Conservation (phyloP, 1,140 invertebrate genomes). For the Drosophila navojoa region DNA sequence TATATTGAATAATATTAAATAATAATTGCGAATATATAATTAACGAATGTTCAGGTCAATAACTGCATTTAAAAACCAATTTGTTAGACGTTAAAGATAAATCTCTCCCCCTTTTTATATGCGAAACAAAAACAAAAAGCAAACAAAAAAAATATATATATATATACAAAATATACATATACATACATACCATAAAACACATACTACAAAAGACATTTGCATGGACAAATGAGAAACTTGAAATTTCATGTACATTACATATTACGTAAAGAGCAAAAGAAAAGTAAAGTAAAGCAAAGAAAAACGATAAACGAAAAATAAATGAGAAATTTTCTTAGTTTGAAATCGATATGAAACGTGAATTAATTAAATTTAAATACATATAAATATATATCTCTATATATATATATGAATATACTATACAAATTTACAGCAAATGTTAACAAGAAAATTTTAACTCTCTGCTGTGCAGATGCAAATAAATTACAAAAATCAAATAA, state of each 20-base stretch:
- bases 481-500: conserved; percentile 32
- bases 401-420: neutral
- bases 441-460: conserved; percentile 45
- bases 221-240: conserved; percentile 39
- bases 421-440: neutral
- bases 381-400: neutral
- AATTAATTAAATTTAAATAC: neutral
- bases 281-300: conserved; percentile 3
- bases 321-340: neutral
- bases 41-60: conserved; percentile 76
- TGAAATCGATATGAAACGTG: neutral
- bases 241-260: conserved; percentile 50
- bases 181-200: conserved; percentile 39
- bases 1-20: conserved; percentile 25
- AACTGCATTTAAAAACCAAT: conserved; percentile 74
- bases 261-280: conserved; percentile 19
- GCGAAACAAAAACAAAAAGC: conserved; percentile 35
- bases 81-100: conserved; percentile 69
- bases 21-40: conserved; percentile 33
- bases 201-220: conserved; percentile 48
- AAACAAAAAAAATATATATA: conserved; percentile 41
- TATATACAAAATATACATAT: conserved; percentile 41
- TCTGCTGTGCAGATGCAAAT: conserved; percentile 81
- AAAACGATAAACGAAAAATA: neutral
- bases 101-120: conserved; percentile 65